These are phyloP conservation scores for Chouioia cunea DNA, from an alignment of 2,888 invertebrate species.

Conservation along the genomic window DNA sequence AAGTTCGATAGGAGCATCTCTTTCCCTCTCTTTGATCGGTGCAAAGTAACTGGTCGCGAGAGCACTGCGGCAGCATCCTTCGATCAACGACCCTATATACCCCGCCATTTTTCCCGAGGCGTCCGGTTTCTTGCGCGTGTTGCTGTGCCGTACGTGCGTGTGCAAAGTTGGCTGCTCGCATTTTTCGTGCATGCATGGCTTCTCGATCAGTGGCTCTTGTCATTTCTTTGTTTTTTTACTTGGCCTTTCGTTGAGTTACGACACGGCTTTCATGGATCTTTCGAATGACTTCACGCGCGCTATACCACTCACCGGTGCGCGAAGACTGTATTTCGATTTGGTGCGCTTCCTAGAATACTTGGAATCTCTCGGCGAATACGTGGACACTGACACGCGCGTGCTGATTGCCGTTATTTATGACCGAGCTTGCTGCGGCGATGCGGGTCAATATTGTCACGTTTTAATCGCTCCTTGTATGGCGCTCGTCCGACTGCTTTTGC, in stretches of 20 bases:
- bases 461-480: no score
- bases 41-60: slow-evolving; percentile 34
- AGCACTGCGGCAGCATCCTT: not conserved
- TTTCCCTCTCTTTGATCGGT: slow-evolving; percentile 1
- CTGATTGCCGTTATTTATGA: slow-evolving; percentile 10
- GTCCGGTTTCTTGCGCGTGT: slow-evolving; percentile 1
- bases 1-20: slow-evolving; percentile 33
- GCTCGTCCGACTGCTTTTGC: no score
- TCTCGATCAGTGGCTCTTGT: not conserved
- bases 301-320: not conserved
- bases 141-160: no score
- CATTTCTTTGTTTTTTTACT: not conserved
- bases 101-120: slow-evolving; percentile 25
- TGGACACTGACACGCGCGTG: not conserved
- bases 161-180: not conserved
- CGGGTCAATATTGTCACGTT: slow-evolving; percentile 2
- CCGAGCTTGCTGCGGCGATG: not conserved
- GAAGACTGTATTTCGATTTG: no score
- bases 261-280: slow-evolving; percentile 13
- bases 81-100: slow-evolving; percentile 37
- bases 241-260: not conserved
- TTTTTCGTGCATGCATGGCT: slow-evolving; percentile 25
- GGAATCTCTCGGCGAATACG: slow-evolving; percentile 5
- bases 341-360: slow-evolving; percentile 22
- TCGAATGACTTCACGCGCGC: slow-evolving; percentile 8